Evolutionary conservation across 1,140 invertebrate species (phyloP).

Genomic region (Euwallacea similis): DNA sequence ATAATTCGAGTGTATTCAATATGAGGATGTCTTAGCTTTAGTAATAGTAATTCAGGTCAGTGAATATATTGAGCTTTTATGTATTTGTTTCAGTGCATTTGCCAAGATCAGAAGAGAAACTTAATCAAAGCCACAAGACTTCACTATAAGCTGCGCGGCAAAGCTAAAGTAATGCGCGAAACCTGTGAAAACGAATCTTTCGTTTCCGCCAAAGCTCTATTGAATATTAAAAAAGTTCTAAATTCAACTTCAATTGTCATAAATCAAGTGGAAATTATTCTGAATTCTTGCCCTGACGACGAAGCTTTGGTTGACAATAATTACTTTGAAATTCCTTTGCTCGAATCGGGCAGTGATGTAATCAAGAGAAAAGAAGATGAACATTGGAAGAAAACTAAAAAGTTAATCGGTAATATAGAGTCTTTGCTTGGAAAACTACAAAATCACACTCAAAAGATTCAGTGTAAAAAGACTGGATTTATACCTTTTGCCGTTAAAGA

Average conservation of each 20-base stretch:
- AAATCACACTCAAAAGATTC: constrained; percentile 52
- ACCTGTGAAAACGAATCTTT: constrained; percentile 50
- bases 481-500: no score
- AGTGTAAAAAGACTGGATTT: neutral
- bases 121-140: constrained; percentile 56
- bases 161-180: constrained; percentile 53
- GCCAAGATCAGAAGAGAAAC: constrained; percentile 58
- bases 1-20: no score
- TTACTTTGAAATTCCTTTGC: constrained; percentile 54
- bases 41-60: no score
- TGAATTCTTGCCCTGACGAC: constrained; percentile 63
- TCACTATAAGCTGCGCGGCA: constrained; percentile 55
- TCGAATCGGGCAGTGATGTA: constrained; percentile 44
- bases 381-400: constrained; percentile 56
- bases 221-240: constrained; percentile 17
- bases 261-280: constrained; percentile 62
- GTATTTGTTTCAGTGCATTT: constrained; percentile 54
- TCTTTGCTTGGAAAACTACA: constrained; percentile 55
- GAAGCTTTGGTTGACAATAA: constrained; percentile 50
- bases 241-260: constrained; percentile 51
- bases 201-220: neutral
- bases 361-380: constrained; percentile 56
- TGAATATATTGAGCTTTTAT: no score
- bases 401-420: constrained; percentile 54
- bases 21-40: no score